phyloP scores from a whole-genome alignment of 2,797 vertebrate species.

The Tolypeutes matacus region DNA sequence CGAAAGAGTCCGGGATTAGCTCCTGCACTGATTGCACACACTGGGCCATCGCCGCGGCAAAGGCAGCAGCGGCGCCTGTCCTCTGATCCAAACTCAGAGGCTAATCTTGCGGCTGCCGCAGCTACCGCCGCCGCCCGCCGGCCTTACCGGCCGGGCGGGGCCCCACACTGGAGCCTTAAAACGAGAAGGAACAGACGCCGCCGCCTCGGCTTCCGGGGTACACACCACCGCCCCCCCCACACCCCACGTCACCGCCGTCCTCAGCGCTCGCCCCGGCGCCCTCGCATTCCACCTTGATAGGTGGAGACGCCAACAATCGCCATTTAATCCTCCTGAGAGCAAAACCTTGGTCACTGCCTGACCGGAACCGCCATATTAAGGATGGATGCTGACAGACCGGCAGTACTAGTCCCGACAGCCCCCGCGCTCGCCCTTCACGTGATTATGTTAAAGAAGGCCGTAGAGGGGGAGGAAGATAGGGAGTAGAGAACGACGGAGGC shows the following conservation, averaged over 20 bases:
- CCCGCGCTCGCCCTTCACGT: constrained; percentile 84
- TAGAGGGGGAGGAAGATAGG: not conserved
- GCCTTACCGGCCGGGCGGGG: constrained; percentile 75
- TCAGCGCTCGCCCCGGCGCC: not conserved
- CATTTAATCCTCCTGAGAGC: not conserved
- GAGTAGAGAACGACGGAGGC: constrained; percentile 13
- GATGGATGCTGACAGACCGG: constrained; percentile 80
- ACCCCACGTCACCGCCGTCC: not conserved
- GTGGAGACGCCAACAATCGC: not conserved
- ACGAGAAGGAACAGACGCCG: constrained; percentile 39
- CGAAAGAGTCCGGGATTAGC: constrained; percentile 98
- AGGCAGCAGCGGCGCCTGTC: constrained; percentile 71
- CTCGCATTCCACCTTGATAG: constrained; percentile 38
- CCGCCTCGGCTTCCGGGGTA: constrained; percentile 14
- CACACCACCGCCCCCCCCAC: not conserved
- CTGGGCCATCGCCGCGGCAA: constrained; percentile 92
- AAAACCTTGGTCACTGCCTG: constrained; percentile 58
- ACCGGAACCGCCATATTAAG: constrained; percentile 84
- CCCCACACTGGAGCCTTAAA: constrained; percentile 56
- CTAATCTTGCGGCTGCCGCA: constrained; percentile 57
- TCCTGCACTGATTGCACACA: constrained; percentile 97
- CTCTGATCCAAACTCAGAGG: constrained; percentile 51
- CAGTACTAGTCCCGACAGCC: constrained; percentile 83
- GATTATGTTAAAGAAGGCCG: constrained; percentile 64
- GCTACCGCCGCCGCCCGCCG: constrained; percentile 55